Evolutionary conservation across 2,797 vertebrate species (phyloP).

Genomic region (Vultur gryphus): DNA sequence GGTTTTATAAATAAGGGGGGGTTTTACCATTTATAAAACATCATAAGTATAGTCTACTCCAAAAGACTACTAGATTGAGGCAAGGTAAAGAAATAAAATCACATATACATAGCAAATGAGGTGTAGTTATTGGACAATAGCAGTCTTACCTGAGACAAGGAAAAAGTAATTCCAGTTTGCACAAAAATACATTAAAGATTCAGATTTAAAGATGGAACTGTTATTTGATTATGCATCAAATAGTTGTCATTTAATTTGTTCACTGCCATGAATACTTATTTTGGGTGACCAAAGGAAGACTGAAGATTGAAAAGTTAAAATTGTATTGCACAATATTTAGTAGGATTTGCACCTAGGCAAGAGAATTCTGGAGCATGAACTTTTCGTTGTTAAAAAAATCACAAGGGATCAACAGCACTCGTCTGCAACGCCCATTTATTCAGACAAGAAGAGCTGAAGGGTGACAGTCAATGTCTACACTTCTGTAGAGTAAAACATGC

Average conservation of each 20-base stretch:
- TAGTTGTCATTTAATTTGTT: neutral
- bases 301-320: neutral
- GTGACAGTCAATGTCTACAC: neutral
- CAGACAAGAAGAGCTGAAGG: neutral
- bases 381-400: neutral
- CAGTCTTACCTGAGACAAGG: neutral
- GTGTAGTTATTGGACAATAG: neutral
- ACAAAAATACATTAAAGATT: neutral
- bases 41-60: neutral
- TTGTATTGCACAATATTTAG: neutral
- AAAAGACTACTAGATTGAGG: neutral
- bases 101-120: neutral
- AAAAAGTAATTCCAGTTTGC: neutral
- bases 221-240: neutral
- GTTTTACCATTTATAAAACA: neutral
- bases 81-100: conserved; percentile 12
- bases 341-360: neutral
- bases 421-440: neutral
- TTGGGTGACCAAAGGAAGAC: neutral
- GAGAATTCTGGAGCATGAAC: neutral
- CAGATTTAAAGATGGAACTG: neutral
- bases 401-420: neutral
- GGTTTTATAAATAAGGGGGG: neutral
- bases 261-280: neutral
- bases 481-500: neutral